phyloP scores from a whole-genome alignment of 2,888 invertebrate genomes.

The Polyommatus icarus region DNA sequence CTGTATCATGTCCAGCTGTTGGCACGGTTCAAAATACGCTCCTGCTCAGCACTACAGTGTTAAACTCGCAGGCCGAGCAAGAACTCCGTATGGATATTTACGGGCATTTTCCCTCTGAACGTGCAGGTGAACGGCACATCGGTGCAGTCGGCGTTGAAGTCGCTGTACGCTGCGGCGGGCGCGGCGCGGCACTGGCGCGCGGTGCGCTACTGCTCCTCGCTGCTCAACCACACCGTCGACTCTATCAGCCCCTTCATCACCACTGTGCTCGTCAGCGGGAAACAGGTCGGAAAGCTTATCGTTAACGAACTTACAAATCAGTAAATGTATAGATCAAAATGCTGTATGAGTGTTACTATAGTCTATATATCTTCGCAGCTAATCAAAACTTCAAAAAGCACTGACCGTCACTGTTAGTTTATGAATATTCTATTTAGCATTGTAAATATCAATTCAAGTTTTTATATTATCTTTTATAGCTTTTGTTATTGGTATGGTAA shows the following conservation, averaged over 20 bases:
- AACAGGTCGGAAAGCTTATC: slow-evolving; percentile 84
- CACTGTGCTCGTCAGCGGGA: slow-evolving; percentile 97
- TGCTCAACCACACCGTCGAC: slow-evolving; percentile 96
- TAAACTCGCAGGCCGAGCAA: too few species aligned
- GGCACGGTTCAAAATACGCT: too few species aligned
- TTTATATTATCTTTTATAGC: too few species aligned
- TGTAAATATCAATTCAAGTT: too few species aligned
- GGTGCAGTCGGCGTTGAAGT: slow-evolving; percentile 85
- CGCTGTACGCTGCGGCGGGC: slow-evolving; percentile 91
- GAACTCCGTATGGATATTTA: neutral
- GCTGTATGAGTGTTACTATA: too few species aligned
- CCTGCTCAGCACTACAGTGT: too few species aligned
- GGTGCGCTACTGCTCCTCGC: slow-evolving; percentile 96
- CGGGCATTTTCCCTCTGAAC: neutral
- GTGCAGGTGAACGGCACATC: slow-evolving; percentile 70
- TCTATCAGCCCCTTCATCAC: slow-evolving; percentile 99
- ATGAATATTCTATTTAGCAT: too few species aligned
- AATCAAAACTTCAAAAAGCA: too few species aligned
- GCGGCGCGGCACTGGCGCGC: slow-evolving; percentile 93
- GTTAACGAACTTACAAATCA: neutral
- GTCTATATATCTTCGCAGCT: too few species aligned
- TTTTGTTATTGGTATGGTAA: too few species aligned
- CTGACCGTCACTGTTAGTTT: too few species aligned
- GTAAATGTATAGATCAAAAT: neutral
- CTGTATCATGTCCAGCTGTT: too few species aligned